These are phyloP conservation scores for Athripsodes cinereus DNA, from an alignment of 2,888 invertebrate species.

Conservation along the genomic window DNA sequence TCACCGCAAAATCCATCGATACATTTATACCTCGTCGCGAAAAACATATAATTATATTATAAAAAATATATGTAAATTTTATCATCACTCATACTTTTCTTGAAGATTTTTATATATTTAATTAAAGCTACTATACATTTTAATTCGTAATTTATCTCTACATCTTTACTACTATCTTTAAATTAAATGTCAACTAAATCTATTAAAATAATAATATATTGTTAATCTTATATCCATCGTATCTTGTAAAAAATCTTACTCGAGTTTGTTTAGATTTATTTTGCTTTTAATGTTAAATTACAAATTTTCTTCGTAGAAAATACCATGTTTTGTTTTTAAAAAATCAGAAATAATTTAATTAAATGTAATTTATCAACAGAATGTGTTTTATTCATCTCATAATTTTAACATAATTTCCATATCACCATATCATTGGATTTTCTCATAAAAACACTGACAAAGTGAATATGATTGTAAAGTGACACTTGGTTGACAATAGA, in stretches of 20 bases:
- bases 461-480: too few relatives aligned
- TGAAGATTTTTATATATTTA: background rate
- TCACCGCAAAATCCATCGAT: too few relatives aligned
- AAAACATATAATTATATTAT: too few relatives aligned
- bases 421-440: too few relatives aligned
- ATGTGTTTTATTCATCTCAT: too few relatives aligned
- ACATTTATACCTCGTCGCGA: too few relatives aligned
- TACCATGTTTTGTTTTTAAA: background rate
- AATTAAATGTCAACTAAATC: too few relatives aligned
- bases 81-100: background rate
- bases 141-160: constrained; percentile 1
- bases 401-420: too few relatives aligned
- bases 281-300: background rate
- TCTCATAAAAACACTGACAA: too few relatives aligned
- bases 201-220: background rate
- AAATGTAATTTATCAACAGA: too few relatives aligned
- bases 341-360: too few relatives aligned
- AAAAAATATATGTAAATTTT: background rate
- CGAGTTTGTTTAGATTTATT: background rate
- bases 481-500: too few relatives aligned
- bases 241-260: background rate
- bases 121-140: background rate
- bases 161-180: background rate
- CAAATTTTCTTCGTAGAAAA: background rate
- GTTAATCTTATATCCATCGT: background rate